These are phyloP conservation scores for Dinocampus coccinellae DNA, from an alignment of 2,888 invertebrate species.

Conservation along the genomic window DNA sequence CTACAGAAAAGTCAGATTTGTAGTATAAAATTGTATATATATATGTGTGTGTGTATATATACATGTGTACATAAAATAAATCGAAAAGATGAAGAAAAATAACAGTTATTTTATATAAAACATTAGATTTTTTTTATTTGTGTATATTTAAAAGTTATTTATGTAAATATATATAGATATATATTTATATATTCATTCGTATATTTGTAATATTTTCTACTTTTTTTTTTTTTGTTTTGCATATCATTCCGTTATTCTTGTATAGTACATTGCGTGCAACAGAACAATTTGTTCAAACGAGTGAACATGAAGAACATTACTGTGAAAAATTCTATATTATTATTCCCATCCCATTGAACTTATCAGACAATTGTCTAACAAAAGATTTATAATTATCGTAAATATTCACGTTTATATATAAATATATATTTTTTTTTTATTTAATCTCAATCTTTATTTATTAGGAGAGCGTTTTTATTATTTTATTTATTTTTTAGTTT, in stretches of 20 bases:
- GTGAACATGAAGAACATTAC: conserved; percentile 21
- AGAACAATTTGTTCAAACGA: conserved; percentile 25
- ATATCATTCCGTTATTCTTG: conserved; percentile 8
- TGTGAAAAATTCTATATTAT: conserved; percentile 28
- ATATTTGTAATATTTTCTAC: neutral
- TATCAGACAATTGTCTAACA: conserved; percentile 17
- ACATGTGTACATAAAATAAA: no score
- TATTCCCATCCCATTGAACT: conserved; percentile 14
- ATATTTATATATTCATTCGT: neutral
- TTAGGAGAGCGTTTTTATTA: no score
- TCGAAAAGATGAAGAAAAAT: no score
- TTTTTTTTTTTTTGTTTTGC: no score
- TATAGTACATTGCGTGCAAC: conserved; percentile 19
- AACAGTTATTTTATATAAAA: no score
- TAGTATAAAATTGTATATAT: no score
- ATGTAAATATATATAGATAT: neutral
- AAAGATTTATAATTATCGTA: conserved; percentile 16
- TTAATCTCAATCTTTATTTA: no score
- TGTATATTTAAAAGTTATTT: no score
- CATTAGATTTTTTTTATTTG: no score
- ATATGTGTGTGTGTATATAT: no score
- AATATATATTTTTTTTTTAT: neutral
- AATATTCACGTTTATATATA: neutral
- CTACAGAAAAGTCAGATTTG: no score
- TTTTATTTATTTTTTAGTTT: neutral